Conservation (phyloP, 1,140 invertebrate genomes). For the Plutomurus gul region DNA sequence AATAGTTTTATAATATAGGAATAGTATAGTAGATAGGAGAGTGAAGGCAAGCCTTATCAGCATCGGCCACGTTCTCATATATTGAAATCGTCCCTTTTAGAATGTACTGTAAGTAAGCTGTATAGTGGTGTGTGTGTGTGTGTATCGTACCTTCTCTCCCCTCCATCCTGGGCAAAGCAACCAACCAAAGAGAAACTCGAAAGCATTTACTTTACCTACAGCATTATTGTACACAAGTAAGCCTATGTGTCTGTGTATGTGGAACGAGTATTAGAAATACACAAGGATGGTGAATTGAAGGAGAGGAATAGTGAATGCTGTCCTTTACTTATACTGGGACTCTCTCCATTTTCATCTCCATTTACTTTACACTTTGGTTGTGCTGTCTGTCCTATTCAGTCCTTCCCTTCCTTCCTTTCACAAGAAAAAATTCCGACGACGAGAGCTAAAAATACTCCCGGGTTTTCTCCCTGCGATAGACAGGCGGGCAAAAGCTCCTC, state of each 20-base stretch:
- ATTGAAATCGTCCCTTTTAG: not conserved
- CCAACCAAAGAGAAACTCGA: constrained; percentile 32
- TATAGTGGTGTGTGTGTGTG: not conserved
- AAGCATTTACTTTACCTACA: constrained; percentile 14
- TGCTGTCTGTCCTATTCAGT: not conserved
- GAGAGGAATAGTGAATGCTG: not conserved
- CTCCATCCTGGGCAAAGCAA: constrained; percentile 11
- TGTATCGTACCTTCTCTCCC: not conserved
- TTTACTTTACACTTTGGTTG: constrained; percentile 27
- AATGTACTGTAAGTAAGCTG: not conserved
- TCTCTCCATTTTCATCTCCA: constrained; percentile 23
- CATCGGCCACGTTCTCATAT: constrained; percentile 1
- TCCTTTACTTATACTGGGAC: not conserved
- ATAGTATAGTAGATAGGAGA: not conserved
- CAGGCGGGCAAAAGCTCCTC: not conserved
- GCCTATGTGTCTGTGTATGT: constrained; percentile 3
- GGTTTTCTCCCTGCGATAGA: constrained; percentile 24
- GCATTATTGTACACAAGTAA: constrained; percentile 1
- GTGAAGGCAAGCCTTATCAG: constrained; percentile 9
- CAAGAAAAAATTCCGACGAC: constrained; percentile 8
- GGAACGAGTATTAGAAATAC: not conserved
- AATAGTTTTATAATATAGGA: no score
- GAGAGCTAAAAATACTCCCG: constrained; percentile 35
- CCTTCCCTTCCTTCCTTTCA: constrained; percentile 33
- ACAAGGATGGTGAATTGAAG: not conserved